Percentiles rank a stretch among this genome's conserved stretches.
Conservation (phyloP, 2,888 invertebrate species). For the Drosophila nigricruria region DNA sequence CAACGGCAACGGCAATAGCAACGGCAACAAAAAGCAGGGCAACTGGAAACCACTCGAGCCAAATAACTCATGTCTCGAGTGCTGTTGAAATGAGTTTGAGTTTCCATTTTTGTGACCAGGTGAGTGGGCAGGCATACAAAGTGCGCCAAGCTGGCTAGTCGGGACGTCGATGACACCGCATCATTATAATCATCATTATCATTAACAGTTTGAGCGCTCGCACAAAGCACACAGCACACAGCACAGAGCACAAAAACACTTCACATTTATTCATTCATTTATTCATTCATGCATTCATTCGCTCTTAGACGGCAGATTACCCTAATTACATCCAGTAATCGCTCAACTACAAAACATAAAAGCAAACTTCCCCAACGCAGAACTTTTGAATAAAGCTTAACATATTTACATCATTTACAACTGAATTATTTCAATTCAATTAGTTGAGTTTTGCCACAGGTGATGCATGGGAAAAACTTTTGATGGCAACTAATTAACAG, state of each 20-base stretch:
- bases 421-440: constrained; percentile 26
- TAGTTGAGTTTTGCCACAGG: background rate
- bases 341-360: constrained; percentile 35
- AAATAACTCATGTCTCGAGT: constrained; percentile 79
- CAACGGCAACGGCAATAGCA: constrained; percentile 43
- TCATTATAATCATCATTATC: constrained; percentile 40
- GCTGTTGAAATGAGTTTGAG: constrained; percentile 79
- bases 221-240: constrained; percentile 13
- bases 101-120: constrained; percentile 45
- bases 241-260: constrained; percentile 27
- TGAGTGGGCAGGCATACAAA: constrained; percentile 37
- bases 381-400: constrained; percentile 17
- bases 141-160: constrained; percentile 18
- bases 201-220: constrained; percentile 28
- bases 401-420: constrained; percentile 12
- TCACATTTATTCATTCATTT: constrained; percentile 27
- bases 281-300: constrained; percentile 19
- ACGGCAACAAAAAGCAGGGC: constrained; percentile 45
- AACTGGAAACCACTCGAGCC: constrained; percentile 62
- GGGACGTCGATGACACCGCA: constrained; percentile 45
- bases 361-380: constrained; percentile 15
- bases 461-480: background rate
- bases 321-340: constrained; percentile 46
- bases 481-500: background rate
- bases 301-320: constrained; percentile 31